Evolutionary conservation across 2,113 vertebrate species (phyloP).

Genomic region (Passer montanus): DNA sequence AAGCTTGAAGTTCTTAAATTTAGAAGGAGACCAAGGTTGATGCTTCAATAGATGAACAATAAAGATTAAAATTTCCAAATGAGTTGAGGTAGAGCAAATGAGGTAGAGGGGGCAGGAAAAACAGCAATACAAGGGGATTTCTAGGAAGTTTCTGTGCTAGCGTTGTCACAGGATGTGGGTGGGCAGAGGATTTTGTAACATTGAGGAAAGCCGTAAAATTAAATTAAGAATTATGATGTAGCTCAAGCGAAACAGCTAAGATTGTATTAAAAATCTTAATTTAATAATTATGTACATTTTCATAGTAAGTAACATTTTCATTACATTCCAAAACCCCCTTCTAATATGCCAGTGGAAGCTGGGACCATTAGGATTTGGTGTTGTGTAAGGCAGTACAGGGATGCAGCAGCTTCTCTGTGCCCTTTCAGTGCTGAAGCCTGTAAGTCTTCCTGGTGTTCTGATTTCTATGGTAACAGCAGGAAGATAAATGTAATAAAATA

Average conservation of each 20-base stretch:
- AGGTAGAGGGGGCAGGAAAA: neutral
- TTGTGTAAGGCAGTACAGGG: neutral
- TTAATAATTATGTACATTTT: neutral
- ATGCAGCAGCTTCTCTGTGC: conserved; percentile 38
- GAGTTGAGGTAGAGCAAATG: neutral
- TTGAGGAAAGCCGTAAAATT: neutral
- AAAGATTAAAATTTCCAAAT: neutral
- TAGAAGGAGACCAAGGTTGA: neutral
- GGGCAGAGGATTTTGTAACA: neutral
- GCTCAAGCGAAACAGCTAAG: neutral
- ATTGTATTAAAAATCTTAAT: neutral
- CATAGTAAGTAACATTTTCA: neutral
- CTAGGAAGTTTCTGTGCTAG: neutral
- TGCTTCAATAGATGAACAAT: neutral
- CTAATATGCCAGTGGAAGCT: neutral
- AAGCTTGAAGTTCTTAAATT: neutral
- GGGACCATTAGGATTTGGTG: neutral
- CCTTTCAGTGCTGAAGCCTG: conserved; percentile 16
- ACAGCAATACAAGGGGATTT: neutral
- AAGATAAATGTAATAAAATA: conserved; percentile 25
- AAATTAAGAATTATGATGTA: neutral
- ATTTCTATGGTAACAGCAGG: conserved; percentile 64
- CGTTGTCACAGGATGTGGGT: neutral
- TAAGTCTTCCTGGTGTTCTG: conserved; percentile 42
- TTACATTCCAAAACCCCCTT: neutral